Conservation (phyloP, 2,888 invertebrate genomes). For the Lasioglossum pauxillum region DNA sequence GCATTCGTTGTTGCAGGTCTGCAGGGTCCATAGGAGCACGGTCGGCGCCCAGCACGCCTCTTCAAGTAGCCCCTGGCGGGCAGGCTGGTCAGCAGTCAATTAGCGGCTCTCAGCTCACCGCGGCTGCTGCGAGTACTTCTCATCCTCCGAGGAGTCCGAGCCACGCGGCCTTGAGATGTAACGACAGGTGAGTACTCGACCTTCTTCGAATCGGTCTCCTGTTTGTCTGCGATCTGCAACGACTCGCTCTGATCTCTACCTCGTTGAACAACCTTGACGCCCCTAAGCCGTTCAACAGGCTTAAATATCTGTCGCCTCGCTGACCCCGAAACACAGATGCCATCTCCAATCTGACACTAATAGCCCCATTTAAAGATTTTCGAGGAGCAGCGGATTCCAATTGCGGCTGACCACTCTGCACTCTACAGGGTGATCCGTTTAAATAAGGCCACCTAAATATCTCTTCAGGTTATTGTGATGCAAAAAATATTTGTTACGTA, state of each 20-base stretch:
- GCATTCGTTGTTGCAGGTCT: conserved; percentile 81
- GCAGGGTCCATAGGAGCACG: conserved; percentile 88
- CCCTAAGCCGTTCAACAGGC: conserved; percentile 2
- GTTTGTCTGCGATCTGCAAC: neutral
- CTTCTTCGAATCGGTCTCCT: conserved; percentile 23
- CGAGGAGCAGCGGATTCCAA: neutral
- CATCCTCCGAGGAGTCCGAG: conserved; percentile 83
- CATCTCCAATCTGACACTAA: neutral
- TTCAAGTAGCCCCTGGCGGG: conserved; percentile 83
- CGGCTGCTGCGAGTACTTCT: conserved; percentile 73
- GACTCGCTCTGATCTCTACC: neutral
- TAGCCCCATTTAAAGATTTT: neutral
- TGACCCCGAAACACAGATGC: conserved; percentile 13
- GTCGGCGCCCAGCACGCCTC: conserved; percentile 90
- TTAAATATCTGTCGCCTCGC: neutral
- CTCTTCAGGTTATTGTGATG: too few species aligned
- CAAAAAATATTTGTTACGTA: too few species aligned
- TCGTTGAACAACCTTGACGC: neutral
- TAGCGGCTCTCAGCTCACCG: conserved; percentile 77
- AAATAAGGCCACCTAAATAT: too few species aligned
- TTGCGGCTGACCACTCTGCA: neutral
- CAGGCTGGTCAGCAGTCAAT: conserved; percentile 75
- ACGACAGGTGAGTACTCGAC: conserved; percentile 75
- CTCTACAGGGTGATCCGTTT: neutral
- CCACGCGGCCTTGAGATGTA: conserved; percentile 79